phyloP scores from a whole-genome alignment of 2,888 invertebrate genomes.

The Temnothorax unifasciatus region DNA sequence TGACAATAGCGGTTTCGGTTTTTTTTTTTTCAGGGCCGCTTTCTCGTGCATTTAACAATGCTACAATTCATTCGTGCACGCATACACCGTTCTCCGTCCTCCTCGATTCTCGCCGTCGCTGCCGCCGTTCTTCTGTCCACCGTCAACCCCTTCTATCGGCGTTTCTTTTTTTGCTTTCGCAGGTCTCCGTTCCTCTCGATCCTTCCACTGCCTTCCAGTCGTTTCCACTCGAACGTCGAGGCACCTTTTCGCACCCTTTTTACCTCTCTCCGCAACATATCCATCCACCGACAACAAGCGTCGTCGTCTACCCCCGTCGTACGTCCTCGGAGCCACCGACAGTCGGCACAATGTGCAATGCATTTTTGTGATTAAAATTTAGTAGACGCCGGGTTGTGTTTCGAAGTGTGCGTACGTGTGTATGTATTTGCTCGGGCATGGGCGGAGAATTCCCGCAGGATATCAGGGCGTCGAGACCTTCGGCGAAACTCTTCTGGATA shows the following conservation, averaged over 20 bases:
- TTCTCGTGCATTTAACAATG: conserved; percentile 77
- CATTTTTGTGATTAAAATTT: conserved; percentile 84
- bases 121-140: conserved; percentile 19
- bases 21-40: conserved; percentile 63
- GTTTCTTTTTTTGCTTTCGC: conserved; percentile 55
- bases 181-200: conserved; percentile 53
- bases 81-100: conserved; percentile 55
- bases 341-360: conserved; percentile 77
- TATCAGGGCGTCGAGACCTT: conserved; percentile 24
- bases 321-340: conserved; percentile 54
- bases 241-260: conserved; percentile 65
- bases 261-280: conserved; percentile 29
- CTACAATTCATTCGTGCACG: conserved; percentile 73
- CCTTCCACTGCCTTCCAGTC: conserved; percentile 45
- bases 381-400: conserved; percentile 61
- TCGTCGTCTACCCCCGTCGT: conserved; percentile 14
- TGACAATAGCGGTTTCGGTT: conserved; percentile 80
- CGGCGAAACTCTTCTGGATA: conserved; percentile 38
- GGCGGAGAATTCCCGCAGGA: conserved; percentile 25
- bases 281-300: conserved; percentile 55
- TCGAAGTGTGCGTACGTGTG: conserved; percentile 29
- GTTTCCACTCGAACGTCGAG: conserved; percentile 63
- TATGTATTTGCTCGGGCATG: neutral
- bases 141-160: conserved; percentile 24
- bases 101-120: conserved; percentile 12